phyloP scores from a whole-genome alignment of 2,113 vertebrate genomes.

The Festucalex cinctus region DNA sequence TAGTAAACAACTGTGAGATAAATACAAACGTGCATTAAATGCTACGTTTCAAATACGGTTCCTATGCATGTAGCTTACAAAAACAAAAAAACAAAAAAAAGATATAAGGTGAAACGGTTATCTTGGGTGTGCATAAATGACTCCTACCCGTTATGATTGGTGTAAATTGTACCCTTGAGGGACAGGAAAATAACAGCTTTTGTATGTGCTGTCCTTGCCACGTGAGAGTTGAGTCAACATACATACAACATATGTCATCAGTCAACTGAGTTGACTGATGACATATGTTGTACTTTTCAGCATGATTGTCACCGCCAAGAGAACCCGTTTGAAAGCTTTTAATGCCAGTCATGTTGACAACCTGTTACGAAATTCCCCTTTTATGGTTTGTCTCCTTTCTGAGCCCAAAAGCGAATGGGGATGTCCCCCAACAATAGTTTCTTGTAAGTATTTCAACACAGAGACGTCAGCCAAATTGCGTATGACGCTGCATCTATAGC shows the following conservation, averaged over 20 bases:
- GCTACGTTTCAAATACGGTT: too few relatives aligned
- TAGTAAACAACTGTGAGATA: not conserved
- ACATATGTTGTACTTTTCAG: too few relatives aligned
- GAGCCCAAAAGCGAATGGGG: not conserved
- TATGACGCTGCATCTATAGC: too few relatives aligned
- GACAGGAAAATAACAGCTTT: not conserved
- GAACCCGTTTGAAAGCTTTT: conserved; percentile 3
- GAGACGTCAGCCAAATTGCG: not conserved
- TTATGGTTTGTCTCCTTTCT: not conserved
- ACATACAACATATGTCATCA: too few relatives aligned
- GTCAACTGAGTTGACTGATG: not conserved
- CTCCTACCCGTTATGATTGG: too few relatives aligned
- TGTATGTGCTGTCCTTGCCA: not conserved
- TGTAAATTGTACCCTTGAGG: not conserved
- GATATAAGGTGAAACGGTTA: too few relatives aligned
- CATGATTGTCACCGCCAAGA: not conserved
- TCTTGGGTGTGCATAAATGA: too few relatives aligned
- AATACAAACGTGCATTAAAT: not conserved
- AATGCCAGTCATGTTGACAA: not conserved
- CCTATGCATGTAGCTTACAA: too few relatives aligned
- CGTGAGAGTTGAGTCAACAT: not conserved
- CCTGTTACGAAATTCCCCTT: not conserved
- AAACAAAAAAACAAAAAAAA: too few relatives aligned
- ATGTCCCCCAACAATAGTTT: not conserved
- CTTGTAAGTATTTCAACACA: not conserved